Evolutionary conservation across 2,113 vertebrate genomes (phyloP).

Genomic region (Ictalurus furcatus): DNA sequence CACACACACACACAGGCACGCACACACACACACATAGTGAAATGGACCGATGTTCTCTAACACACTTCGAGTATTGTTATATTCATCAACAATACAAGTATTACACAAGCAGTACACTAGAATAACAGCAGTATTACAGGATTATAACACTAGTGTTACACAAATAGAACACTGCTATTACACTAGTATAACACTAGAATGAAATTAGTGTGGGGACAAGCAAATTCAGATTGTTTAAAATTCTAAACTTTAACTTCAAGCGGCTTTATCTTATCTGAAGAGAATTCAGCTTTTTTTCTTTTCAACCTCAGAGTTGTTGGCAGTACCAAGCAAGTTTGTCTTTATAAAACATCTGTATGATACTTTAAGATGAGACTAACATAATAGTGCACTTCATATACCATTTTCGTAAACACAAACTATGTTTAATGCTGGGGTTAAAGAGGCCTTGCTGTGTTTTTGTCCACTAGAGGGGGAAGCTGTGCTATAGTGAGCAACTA

Average conservation of each 20-base stretch:
- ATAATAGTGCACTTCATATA: not conserved
- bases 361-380: not conserved
- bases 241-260: not conserved
- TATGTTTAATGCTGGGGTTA: not conserved
- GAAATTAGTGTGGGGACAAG: not conserved
- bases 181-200: not conserved
- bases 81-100: not conserved
- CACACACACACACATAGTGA: not conserved
- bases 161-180: not conserved
- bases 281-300: not conserved
- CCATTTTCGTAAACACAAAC: not conserved
- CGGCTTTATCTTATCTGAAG: not conserved
- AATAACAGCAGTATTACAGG: not conserved
- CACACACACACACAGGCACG: slow-evolving; percentile 2
- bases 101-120: not conserved
- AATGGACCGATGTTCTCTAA: not conserved
- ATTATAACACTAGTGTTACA: not conserved
- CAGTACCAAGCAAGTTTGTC: not conserved
- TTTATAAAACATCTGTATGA: not conserved
- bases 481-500: not conserved
- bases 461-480: slow-evolving; percentile 12
- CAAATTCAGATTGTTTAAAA: not conserved
- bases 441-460: not conserved
- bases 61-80: not conserved
- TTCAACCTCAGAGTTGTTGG: not conserved